Percentiles rank a stretch among this genome's conserved stretches.
These are phyloP conservation scores for Lithophane socia DNA, from an alignment of 2,888 invertebrate genomes.

Conservation along the genomic window DNA sequence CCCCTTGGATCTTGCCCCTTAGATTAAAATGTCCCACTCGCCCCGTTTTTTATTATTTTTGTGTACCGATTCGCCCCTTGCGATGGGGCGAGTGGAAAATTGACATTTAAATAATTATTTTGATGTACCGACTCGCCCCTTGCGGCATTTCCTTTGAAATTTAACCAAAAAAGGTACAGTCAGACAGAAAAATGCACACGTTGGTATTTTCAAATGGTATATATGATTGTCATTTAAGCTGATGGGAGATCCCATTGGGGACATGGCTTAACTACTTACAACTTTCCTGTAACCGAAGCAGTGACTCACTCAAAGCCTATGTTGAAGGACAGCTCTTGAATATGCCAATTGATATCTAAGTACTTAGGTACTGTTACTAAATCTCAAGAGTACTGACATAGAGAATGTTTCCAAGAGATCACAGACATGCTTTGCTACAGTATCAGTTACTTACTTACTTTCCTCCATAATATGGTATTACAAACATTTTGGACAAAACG, in stretches of 20 bases:
- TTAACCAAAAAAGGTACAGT: no score
- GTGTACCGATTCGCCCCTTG: no score
- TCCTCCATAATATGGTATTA: not conserved
- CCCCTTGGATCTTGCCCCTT: no score
- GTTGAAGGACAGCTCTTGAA: not conserved
- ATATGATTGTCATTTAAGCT: not conserved
- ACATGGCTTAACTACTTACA: not conserved
- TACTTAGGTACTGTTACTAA: conserved; percentile 11
- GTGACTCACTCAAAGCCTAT: not conserved
- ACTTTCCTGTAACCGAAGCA: not conserved
- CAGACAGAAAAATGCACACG: no score
- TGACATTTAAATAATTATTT: no score
- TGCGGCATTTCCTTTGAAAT: no score
- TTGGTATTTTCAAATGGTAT: no score
- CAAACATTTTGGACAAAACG: not conserved
- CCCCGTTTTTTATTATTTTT: no score
- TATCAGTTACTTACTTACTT: not conserved
- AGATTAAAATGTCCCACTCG: no score
- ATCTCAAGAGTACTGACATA: conserved; percentile 1
- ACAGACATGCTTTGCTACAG: not conserved
- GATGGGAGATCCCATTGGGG: not conserved
- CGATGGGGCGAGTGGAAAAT: no score
- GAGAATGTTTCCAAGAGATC: conserved; percentile 4
- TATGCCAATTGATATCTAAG: not conserved
- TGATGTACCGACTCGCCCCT: no score